These are phyloP conservation scores for Epizoanthus scotinus DNA, from an alignment of 92 coral and sea anemone species.

Conservation along the genomic window DNA sequence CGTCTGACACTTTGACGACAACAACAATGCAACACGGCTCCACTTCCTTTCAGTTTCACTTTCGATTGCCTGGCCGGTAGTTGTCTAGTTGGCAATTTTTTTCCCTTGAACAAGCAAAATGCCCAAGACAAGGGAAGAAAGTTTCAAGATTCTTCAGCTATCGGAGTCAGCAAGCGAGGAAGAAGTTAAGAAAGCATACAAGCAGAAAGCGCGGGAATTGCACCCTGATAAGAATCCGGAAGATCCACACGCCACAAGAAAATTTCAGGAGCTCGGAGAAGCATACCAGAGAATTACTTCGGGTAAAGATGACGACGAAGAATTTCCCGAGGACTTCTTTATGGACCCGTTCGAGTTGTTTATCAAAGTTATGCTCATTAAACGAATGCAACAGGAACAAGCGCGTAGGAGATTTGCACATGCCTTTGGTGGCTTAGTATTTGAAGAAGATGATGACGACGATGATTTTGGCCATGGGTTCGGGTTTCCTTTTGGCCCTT, in stretches of 20 bases:
- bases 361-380: slow-evolving; percentile 51
- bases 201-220: slow-evolving; percentile 73
- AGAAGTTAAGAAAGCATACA: slow-evolving; percentile 69
- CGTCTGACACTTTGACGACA: background rate
- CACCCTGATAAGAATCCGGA: slow-evolving; percentile 82
- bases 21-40: slow-evolving; percentile 25
- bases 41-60: background rate
- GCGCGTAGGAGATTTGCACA: slow-evolving; percentile 45
- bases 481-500: slow-evolving; percentile 37
- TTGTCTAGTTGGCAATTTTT: background rate
- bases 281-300: slow-evolving; percentile 64
- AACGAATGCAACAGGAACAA: slow-evolving; percentile 44
- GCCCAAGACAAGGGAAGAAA: slow-evolving; percentile 66
- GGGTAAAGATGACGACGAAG: slow-evolving; percentile 39
- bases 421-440: slow-evolving; percentile 34
- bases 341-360: slow-evolving; percentile 51
- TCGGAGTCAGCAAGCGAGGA: slow-evolving; percentile 66
- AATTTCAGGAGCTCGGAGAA: slow-evolving; percentile 68
- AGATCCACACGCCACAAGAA: slow-evolving; percentile 63
- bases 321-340: slow-evolving; percentile 42
- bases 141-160: slow-evolving; percentile 68
- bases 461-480: slow-evolving; percentile 33
- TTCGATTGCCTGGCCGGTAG: background rate
- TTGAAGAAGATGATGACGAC: slow-evolving; percentile 42
- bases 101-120: slow-evolving; percentile 3